Evolutionary conservation across 2,888 invertebrate species (phyloP).

Genomic region (Tortrix viridana): DNA sequence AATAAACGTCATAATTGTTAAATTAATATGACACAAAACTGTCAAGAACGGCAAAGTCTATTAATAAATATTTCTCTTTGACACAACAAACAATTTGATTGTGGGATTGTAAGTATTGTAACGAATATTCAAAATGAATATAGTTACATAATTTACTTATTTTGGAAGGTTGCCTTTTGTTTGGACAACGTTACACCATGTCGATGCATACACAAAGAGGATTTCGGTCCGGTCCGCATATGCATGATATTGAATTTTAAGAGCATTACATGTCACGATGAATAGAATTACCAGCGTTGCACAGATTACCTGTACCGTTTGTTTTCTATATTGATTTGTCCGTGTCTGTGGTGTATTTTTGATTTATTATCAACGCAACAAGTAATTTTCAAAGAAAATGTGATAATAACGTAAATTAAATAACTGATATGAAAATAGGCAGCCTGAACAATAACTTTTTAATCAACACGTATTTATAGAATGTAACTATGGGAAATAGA

Average conservation of each 20-base stretch:
- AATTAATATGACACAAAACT: too few species aligned
- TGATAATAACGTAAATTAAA: background rate
- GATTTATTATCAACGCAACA: too few species aligned
- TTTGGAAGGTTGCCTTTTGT: conserved; percentile 24
- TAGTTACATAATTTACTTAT: conserved; percentile 5
- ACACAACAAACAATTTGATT: background rate
- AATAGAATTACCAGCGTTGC: too few species aligned
- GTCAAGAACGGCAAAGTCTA: too few species aligned
- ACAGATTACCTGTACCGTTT: too few species aligned
- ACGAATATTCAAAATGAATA: background rate
- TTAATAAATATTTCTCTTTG: too few species aligned
- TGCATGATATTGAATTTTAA: conserved; percentile 29
- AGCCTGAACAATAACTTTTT: too few species aligned
- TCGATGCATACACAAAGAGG: conserved; percentile 32
- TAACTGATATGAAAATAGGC: background rate
- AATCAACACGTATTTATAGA: too few species aligned
- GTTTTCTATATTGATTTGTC: too few species aligned
- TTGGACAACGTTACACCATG: conserved; percentile 23
- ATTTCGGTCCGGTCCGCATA: conserved; percentile 29
- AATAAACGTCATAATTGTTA: too few species aligned
- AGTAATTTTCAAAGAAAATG: background rate
- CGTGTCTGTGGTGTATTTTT: too few species aligned
- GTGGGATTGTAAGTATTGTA: background rate
- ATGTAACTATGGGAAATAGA: too few species aligned
- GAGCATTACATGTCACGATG: conserved; percentile 6